phyloP scores from a whole-genome alignment of 2,113 vertebrate species.

The Gasterosteus nipponicus region DNA sequence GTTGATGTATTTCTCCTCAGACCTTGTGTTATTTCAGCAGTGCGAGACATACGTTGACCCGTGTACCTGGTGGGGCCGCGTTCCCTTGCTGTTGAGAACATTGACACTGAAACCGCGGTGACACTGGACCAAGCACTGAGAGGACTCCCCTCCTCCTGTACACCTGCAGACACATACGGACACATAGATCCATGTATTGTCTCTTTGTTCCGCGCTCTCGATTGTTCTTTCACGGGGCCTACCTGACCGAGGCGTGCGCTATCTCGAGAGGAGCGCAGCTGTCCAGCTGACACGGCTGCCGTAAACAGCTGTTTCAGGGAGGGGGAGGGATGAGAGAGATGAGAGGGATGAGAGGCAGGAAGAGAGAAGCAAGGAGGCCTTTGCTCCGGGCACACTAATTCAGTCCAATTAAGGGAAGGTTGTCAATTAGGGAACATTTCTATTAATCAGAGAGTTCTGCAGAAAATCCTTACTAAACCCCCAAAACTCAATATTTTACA shows the following conservation, averaged over 20 bases:
- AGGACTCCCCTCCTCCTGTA: conserved; percentile 69
- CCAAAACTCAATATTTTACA: neutral
- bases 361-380: neutral
- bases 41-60: neutral
- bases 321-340: neutral
- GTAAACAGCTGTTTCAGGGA: conserved; percentile 76
- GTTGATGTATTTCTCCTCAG: neutral
- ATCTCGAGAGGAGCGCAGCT: conserved; percentile 75
- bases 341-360: conserved; percentile 37
- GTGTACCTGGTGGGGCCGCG: conserved; percentile 82
- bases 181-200: conserved; percentile 39
- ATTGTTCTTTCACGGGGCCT: conserved; percentile 50
- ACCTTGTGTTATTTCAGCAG: neutral
- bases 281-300: conserved; percentile 75
- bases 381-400: neutral
- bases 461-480: neutral
- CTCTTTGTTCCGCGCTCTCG: neutral
- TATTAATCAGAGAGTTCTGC: neutral
- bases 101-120: conserved; percentile 82
- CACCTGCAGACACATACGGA: conserved; percentile 68
- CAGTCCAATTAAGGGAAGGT: neutral
- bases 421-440: neutral
- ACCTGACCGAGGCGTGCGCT: conserved; percentile 81
- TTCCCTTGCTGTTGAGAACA: conserved; percentile 73
- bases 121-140: conserved; percentile 83